phyloP scores from a whole-genome alignment of 2,113 vertebrate genomes.

The Poeciliopsis turrubarensis region DNA sequence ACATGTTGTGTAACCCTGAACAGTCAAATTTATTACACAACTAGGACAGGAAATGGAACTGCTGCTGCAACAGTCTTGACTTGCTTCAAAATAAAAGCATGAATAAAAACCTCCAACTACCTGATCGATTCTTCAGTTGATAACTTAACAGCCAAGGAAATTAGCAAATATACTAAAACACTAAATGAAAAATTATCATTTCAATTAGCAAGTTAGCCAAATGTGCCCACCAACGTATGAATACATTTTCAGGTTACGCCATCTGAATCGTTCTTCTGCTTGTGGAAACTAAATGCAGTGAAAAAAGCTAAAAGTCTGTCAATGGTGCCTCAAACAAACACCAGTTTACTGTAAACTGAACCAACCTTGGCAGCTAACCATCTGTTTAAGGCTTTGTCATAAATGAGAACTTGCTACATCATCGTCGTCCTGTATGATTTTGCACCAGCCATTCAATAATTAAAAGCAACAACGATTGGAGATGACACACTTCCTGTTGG shows the following conservation, averaged over 20 bases:
- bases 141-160: too few species aligned
- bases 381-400: constrained; percentile 41
- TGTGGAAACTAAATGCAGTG: neutral
- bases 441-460: neutral
- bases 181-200: too few species aligned
- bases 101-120: too few species aligned
- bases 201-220: too few species aligned
- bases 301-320: neutral
- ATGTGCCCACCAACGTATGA: neutral
- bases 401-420: constrained; percentile 6
- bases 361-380: neutral
- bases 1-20: too few species aligned
- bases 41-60: too few species aligned
- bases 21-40: too few species aligned
- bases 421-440: neutral
- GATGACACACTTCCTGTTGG: neutral
- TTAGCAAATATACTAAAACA: too few species aligned
- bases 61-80: too few species aligned
- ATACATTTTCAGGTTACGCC: constrained; percentile 18
- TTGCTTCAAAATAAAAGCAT: too few species aligned
- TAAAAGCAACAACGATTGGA: neutral
- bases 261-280: neutral
- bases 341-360: neutral
- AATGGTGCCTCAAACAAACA: neutral
- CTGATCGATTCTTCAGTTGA: too few species aligned